phyloP scores from a whole-genome alignment of 2,797 vertebrate species.

The Sarcophilus harrisii region DNA sequence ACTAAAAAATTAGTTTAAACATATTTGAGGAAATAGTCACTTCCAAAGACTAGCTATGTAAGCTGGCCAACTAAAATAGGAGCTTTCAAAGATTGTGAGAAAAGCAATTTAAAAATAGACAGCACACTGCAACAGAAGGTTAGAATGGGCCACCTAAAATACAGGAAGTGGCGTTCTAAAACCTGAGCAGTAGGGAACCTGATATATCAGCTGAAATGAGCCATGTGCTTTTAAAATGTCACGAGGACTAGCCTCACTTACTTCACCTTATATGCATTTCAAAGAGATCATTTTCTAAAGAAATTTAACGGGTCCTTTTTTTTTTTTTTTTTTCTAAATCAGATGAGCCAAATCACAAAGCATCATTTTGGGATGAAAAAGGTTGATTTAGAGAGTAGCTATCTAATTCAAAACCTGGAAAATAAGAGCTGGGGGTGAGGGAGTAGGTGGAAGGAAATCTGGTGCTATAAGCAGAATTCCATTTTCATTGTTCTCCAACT shows the following conservation, averaged over 20 bases:
- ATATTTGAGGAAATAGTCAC: background rate
- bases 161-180: background rate
- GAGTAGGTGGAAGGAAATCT: background rate
- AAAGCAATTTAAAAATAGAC: background rate
- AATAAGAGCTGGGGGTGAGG: background rate
- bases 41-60: conserved; percentile 4
- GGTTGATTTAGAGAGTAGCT: background rate
- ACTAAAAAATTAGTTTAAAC: conserved; percentile 24
- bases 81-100: background rate
- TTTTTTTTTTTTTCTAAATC: background rate
- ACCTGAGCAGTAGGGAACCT: background rate
- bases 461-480: background rate
- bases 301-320: background rate
- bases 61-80: background rate
- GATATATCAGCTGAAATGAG: conserved; percentile 28
- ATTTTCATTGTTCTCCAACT: background rate
- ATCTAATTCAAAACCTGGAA: background rate
- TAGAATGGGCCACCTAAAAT: background rate
- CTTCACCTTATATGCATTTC: background rate
- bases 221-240: background rate
- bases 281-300: background rate
- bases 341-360: background rate
- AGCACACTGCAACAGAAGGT: background rate
- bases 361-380: background rate
- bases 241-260: background rate